Base-by-base conservation (phyloP, 2,888 invertebrate species). In the Eulithis testata region DNA sequence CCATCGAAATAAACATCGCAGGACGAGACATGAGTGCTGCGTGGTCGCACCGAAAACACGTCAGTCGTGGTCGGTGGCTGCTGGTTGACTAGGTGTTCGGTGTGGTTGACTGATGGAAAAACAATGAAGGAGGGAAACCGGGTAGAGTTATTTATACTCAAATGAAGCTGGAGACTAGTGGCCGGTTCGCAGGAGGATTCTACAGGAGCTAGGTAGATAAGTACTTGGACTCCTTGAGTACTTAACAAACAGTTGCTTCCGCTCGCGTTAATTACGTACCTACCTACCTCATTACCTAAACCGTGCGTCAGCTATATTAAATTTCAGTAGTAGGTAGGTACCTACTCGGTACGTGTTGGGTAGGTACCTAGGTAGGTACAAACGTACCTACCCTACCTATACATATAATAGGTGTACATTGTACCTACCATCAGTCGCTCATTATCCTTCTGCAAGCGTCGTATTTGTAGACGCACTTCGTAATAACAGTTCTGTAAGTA, bases 11-110 rank as follows among this genome's bases (percentile, higher is more conserved):
- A 43, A 51, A 71, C 7, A 77, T 76, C 4, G 76, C 63, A 5
- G 77, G 81, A 80, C 81, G 81, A 80, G 88, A 84, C 91, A 91
- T 91, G 75, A 87, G 88, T 84, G 76, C 79, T 65, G 68, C 11
- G 6, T 43, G 40, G 8, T 21, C 49, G 21, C 49, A n/a, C 47
- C 14, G 47, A 12, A n/a, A 47, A 47, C 14, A 49, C 49, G 49
- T 49, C 49, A 49, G 49, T 4, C 21, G 21, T 49, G 49, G 52
- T 40, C 54, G 54, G 49, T 56, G 27, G 27, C 37, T 37, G 56
- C 43, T 60, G 56, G 51, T 12, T n/a, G 21, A 65, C 68, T 68
- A n/a, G n/a, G n/a, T n/a, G n/a, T n/a, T n/a, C n/a, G n/a, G n/a
- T n/a, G n/a, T 60, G 56, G 51, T 12, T n/a, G 21, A 65, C 68